Evolutionary conservation across 2,113 vertebrate species (phyloP), one percentile per base, ranked within the genome.

Genomic region (Pseudolaguvia tuberculata): DNA sequence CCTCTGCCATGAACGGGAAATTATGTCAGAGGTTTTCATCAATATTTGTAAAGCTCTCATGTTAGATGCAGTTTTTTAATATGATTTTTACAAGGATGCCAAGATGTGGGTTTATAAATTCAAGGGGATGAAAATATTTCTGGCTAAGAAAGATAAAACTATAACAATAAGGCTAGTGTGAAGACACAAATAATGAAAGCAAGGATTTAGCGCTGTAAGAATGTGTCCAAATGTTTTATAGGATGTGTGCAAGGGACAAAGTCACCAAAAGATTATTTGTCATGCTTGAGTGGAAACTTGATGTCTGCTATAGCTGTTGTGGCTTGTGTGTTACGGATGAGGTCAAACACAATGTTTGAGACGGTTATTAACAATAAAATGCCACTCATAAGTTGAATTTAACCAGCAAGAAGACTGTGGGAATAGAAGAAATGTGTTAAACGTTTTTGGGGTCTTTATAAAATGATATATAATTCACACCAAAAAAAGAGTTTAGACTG

Each of bases 1-100:
- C 65, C 58, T 77, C 56, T 70, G 69, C 79, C 75, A 70, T 81
- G 53, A 77, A 70, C 68, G 77, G 57, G 78, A 69, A n/a, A 23
- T 39, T 31, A 35, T n/a, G n/a, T n/a, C 68, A 77, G 50, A 47
- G 57, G 80, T 68, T 51, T 79, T 78, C 50, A 6, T 81, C 78
- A 53, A 71, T 83, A 35, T 18, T 77, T 83, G 79, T 81, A 27
- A 55, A 42, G 1, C 72, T 59, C 51, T 55, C 66, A 65, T 25
- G 31, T 51, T 35, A 67, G 71, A 70, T 65, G 20, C 13, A 72
- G 70, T 23, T 70, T 21, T 52, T 29, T 52, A 15, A 53, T 51
- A 56, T 50, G 45, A 50, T 17, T 47, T 17, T 13, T 8, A 6
- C 63, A 18, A 21, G 14, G 14, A 69, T 53, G 73, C 73, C 73